Evolutionary conservation across 2,888 invertebrate species (phyloP).

Genomic region (Drosophila paramelanica): DNA sequence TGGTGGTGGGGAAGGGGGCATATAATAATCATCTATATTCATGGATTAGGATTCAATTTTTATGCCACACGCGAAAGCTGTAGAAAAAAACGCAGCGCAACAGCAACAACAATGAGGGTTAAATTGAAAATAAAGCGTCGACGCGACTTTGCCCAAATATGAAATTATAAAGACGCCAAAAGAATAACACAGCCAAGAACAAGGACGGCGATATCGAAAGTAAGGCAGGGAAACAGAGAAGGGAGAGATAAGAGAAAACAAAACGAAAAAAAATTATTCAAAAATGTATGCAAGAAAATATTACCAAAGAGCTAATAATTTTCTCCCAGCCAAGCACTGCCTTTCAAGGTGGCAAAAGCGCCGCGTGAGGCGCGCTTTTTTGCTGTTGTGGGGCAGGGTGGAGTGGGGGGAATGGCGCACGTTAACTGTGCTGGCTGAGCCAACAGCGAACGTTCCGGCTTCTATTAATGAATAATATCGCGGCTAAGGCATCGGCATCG

Average conservation of each 20-base stretch:
- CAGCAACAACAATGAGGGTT: slow-evolving; percentile 71
- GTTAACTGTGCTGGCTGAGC: slow-evolving; percentile 44
- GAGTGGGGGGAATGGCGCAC: slow-evolving; percentile 8
- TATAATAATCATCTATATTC: slow-evolving; percentile 85
- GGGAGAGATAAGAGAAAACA: slow-evolving; percentile 21
- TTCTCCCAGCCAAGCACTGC: slow-evolving; percentile 56
- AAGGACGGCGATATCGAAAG: not conserved
- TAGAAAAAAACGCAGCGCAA: slow-evolving; percentile 41
- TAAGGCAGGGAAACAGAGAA: not conserved
- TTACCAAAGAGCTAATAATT: slow-evolving; percentile 84
- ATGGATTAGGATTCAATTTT: slow-evolving; percentile 86
- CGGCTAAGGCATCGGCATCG: slow-evolving; percentile 67
- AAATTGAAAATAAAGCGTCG: slow-evolving; percentile 75
- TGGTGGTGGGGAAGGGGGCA: slow-evolving; percentile 41
- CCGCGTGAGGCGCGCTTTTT: slow-evolving; percentile 50
- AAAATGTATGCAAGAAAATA: slow-evolving; percentile 82
- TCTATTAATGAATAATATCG: slow-evolving; percentile 84
- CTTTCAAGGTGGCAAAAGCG: slow-evolving; percentile 72
- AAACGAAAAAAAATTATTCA: slow-evolving; percentile 64
- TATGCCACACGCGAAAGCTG: slow-evolving; percentile 75
- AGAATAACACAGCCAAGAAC: slow-evolving; percentile 15
- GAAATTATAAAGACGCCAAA: slow-evolving; percentile 63
- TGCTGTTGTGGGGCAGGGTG: slow-evolving; percentile 9
- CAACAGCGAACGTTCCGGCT: slow-evolving; percentile 41
- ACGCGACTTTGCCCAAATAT: slow-evolving; percentile 41